Evolutionary conservation across 2,113 vertebrate species (phyloP), one percentile per base, ranked within the genome.

Genomic region (Toxotes jaculatrix): DNA sequence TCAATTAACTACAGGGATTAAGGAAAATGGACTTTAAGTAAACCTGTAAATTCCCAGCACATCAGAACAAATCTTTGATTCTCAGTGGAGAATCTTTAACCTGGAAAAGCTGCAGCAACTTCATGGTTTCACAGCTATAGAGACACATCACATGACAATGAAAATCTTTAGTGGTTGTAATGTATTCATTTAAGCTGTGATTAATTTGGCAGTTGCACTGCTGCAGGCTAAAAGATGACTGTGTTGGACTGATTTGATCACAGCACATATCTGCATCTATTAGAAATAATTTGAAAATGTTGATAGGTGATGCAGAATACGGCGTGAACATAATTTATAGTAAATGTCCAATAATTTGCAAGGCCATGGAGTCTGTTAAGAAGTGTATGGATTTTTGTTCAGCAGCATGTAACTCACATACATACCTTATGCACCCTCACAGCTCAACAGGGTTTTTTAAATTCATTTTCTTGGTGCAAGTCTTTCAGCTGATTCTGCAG

Each of bases 11-110:
- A 34, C 64, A 71, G 65, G 74, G 82, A 87, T 87, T 77, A 80
- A 71, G 75, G 69, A 74, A 89, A 89, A 83, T 76, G 31, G 65
- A 83, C 62, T 79, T 83, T 51, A 84, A 66, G 82, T 72, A 79
- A 82, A 75, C 67, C 77, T 67, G 78, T 43, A 55, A 65, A 77
- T 56, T 61, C 64, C 60, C 61, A 17, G 10, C 42, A 51, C 70
- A 45, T 40, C n/a, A 36, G 19, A 27, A 76, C n/a, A 38, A 63
- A 60, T 55, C 67, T 70, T 55, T 34, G 31, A 56, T 49, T 45
- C 13, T 21, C 36, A 27, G 4, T 9, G 31, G 49, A 42, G 23
- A 27, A 19, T 64, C 16, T 32, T 83, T 45, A 47, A 71, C 45
- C 40, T 21, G 45, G 59, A 59, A 45, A 64, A 42, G 49, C 5